Evolutionary conservation across 2,888 invertebrate genomes (phyloP), one percentile per base, ranked within the genome.

Genomic region (Thumatha senex): DNA sequence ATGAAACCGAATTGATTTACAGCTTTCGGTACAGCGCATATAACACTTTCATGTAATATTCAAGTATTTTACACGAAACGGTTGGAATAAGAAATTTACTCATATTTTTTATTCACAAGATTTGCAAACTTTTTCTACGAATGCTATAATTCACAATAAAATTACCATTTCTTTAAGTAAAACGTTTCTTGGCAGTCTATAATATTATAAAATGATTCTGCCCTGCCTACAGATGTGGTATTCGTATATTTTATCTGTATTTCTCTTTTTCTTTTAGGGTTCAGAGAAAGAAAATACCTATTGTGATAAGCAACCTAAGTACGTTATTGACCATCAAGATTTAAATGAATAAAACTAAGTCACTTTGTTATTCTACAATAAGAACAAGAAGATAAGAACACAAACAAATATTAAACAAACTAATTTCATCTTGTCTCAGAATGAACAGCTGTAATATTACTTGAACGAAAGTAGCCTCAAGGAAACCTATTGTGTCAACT

Each of bases 1-100:
- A 86, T 83, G 78, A 78, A 80, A 78, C 72, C 66, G 75, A 79
- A 82, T 80, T 82, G 81, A 82, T 84, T 84, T 82, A 79, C 72
- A 67, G 61, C 67, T 67, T 70, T 72, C 66, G 70, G 67, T 74
- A 63, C 58, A 54, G 43, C 52, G 65, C 54, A 55, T 68, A 60
- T 64, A 62, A 62, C 61, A 67, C 51, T 61, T 67, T 58, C 56
- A 53, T 67, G 58, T 58, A 56, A 67, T 66, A 64, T 67, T 61
- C 51, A 56, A 61, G 61, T 40, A 53, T 61, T 66, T 55, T 48
- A 58, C 50, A 49, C 33, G 40, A 56, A 60, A 57, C 48, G 44
- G 50, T 51, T 46, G 55, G 41, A 30, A 30, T 38, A 30, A 29
- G 36, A 24, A 34, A 31, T 12, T 12, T 42, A 40, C 15, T 35